These are phyloP conservation scores for Phaetusa simplex DNA, from an alignment of 2,113 vertebrate genomes.

Conservation along the genomic window DNA sequence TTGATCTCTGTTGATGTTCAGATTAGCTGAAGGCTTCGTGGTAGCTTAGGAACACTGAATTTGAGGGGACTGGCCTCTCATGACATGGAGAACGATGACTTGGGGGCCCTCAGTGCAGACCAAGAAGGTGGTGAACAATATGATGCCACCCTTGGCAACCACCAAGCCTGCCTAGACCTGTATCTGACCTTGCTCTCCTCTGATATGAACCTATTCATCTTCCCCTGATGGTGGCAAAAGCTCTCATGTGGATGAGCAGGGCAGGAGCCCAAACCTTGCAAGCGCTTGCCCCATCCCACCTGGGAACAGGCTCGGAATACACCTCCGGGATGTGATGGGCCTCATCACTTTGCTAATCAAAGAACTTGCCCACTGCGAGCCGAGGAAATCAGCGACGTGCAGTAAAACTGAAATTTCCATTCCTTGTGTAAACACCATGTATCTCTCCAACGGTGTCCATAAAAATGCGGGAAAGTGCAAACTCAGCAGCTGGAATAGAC, in stretches of 20 bases:
- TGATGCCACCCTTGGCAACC: neutral
- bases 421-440: slow-evolving; percentile 60
- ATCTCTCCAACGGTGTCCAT: slow-evolving; percentile 49
- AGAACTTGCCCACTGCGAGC: neutral
- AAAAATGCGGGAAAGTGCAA: slow-evolving; percentile 42
- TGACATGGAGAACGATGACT: neutral
- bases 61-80: neutral
- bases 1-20: neutral
- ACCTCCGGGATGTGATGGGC: accelerated
- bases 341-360: neutral
- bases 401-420: slow-evolving; percentile 49
- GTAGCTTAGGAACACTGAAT: neutral
- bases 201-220: neutral
- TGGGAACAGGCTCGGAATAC: neutral
- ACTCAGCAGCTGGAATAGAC: slow-evolving; percentile 49
- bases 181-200: neutral
- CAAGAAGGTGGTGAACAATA: neutral
- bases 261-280: neutral
- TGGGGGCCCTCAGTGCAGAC: neutral
- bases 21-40: neutral
- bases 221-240: neutral
- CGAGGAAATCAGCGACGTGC: neutral
- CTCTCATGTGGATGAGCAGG: accelerated
- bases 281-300: neutral
- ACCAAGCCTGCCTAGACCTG: neutral